A percentile compares a stretch with the other conserved stretches of the same genome.
Conservation (phyloP, 2,888 invertebrate genomes). For the Pheosia gnoma region DNA sequence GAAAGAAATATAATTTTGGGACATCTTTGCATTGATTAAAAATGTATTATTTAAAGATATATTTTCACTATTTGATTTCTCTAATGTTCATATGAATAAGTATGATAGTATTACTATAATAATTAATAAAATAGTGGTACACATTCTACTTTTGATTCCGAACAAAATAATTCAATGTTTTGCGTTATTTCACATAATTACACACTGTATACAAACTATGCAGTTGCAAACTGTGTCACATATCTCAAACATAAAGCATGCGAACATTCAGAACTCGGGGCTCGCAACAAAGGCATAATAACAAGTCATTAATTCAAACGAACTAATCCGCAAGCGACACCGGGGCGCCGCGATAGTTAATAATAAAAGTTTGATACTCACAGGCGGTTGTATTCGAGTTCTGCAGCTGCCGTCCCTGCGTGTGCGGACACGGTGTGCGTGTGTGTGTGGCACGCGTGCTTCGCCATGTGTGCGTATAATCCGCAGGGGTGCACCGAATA, state of each 20-base stretch:
- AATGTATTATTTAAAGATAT: no score
- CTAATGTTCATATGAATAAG: no score
- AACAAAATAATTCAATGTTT: no score
- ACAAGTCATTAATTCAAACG: conserved; percentile 33
- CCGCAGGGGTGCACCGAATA: conserved; percentile 42
- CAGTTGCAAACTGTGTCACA: not conserved
- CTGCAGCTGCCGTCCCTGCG: conserved; percentile 76
- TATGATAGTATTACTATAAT: no score
- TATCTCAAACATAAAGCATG: conserved; percentile 11
- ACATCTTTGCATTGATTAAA: no score
- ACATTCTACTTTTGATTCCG: no score
- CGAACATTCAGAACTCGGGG: conserved; percentile 23
- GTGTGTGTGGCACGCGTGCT: conserved; percentile 44
- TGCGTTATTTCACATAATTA: no score
- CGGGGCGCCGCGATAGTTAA: conserved; percentile 37
- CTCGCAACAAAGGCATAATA: conserved; percentile 24
- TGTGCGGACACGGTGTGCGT: conserved; percentile 44
- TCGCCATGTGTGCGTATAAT: conserved; percentile 41
- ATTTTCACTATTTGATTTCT: no score
- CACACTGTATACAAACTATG: not conserved
- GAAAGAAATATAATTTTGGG: no score
- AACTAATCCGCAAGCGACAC: conserved; percentile 23
- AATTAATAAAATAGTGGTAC: no score
- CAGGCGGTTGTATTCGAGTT: conserved; percentile 68
- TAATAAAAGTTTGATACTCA: conserved; percentile 73